These are phyloP conservation scores for cattle (Bos taurus) DNA, from an alignment of 2,113 vertebrate species.

Conservation along the genomic window ARS-UCD2.0 NC_037352.1:24595001-24595500, in stretches of 20 bases:
- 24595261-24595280: fast-evolving
- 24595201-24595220: neutral
- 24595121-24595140: neutral
- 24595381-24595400: neutral
- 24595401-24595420: neutral
- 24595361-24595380: neutral
- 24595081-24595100: neutral
- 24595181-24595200: neutral
- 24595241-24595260: neutral
- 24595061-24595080: neutral
- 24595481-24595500: neutral
- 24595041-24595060: neutral
- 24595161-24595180: neutral
- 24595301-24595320: neutral
- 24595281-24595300: neutral
- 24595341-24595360: neutral
- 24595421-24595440: neutral
- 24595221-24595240: neutral
- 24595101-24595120: neutral
- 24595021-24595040: neutral
- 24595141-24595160: neutral
- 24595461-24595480: neutral
- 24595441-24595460: neutral
- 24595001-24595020: neutral
- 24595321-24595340: neutral